These are phyloP conservation scores for Collichthys lucidus DNA, from an alignment of 2,113 vertebrate genomes.

Conservation along the genomic window DNA sequence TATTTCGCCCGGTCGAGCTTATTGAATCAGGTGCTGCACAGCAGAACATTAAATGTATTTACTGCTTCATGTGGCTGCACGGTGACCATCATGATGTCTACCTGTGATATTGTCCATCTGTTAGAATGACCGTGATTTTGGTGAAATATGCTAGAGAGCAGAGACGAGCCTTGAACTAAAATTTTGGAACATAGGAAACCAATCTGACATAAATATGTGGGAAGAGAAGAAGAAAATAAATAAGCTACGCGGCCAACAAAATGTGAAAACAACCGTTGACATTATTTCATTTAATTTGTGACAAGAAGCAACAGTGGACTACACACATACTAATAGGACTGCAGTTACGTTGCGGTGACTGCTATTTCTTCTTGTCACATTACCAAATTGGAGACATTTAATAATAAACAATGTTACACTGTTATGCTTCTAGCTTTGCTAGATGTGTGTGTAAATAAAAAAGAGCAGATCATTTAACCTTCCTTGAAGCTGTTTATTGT, in stretches of 20 bases:
- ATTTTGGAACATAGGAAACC: not conserved
- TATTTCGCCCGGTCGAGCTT: slow-evolving; percentile 47
- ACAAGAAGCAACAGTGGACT: too few species aligned
- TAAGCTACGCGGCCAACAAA: not conserved
- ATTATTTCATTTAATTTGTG: too few species aligned
- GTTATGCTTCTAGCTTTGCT: not conserved
- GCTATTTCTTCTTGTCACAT: not conserved
- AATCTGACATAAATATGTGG: not conserved
- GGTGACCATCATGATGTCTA: slow-evolving; percentile 43
- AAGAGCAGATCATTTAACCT: not conserved
- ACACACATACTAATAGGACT: not conserved
- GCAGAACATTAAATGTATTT: slow-evolving; percentile 65
- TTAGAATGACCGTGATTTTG: slow-evolving; percentile 27
- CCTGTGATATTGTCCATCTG: slow-evolving; percentile 37
- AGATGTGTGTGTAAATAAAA: not conserved
- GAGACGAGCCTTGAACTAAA: not conserved
- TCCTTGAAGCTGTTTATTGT: not conserved
- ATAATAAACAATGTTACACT: not conserved
- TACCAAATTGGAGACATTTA: not conserved
- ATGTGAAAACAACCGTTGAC: not conserved
- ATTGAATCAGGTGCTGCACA: slow-evolving; percentile 57
- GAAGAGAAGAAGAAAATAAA: not conserved
- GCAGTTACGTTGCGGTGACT: not conserved
- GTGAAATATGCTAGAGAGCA: slow-evolving; percentile 2
- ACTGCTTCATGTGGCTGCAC: slow-evolving; percentile 41